phyloP scores from a whole-genome alignment of 2,888 invertebrate species.

The Caenorhabditis sp. region DNA sequence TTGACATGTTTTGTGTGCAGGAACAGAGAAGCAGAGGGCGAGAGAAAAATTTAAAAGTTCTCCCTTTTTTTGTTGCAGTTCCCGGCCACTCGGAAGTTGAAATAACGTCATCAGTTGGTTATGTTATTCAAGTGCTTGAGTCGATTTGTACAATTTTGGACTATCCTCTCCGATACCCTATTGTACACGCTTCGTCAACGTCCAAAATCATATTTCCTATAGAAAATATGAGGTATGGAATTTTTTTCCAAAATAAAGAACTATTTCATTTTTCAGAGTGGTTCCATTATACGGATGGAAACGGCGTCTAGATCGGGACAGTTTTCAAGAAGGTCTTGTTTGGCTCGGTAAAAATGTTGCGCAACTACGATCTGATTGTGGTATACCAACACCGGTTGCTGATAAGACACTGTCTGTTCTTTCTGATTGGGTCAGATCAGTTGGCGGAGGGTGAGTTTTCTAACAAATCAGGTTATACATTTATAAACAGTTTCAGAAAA shows the following conservation, averaged over 20 bases:
- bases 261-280: constrained; percentile 21
- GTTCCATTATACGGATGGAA: constrained; percentile 31
- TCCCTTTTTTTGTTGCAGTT: constrained; percentile 16
- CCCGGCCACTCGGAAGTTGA: constrained; percentile 78
- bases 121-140: constrained; percentile 83
- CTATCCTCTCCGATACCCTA: constrained; percentile 85
- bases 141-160: constrained; percentile 85
- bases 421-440: constrained; percentile 32
- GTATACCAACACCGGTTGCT: constrained; percentile 46
- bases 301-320: constrained; percentile 37
- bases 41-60: neutral
- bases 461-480: neutral
- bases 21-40: no score
- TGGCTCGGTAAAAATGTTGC: constrained; percentile 79
- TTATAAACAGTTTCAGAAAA: constrained; percentile 15
- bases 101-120: constrained; percentile 86
- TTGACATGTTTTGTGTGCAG: no score
- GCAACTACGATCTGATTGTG: constrained; percentile 75
- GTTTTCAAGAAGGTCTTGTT: constrained; percentile 31
- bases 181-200: constrained; percentile 70
- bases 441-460: constrained; percentile 30
- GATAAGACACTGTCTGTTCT: constrained; percentile 42
- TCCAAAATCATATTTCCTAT: constrained; percentile 17
- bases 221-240: constrained; percentile 24
- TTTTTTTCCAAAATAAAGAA: neutral